phyloP scores from a whole-genome alignment of 2,797 vertebrate genomes.

The Sebastes ruberrimus region DNA sequence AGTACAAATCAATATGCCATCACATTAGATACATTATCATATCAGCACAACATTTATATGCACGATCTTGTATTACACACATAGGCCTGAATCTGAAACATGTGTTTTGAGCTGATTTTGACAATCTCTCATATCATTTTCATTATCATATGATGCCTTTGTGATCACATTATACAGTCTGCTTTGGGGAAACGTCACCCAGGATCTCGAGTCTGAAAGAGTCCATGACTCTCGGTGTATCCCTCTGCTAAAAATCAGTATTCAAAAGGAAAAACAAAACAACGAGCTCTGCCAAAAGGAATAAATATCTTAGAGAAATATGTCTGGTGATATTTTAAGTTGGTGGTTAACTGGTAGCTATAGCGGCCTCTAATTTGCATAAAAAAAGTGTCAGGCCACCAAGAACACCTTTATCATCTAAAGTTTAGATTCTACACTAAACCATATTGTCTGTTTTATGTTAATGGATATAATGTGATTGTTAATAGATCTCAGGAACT shows the following conservation, averaged over 20 bases:
- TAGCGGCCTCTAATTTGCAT: constrained; percentile 12
- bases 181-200: not conserved
- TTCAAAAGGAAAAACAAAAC: constrained; percentile 1
- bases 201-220: not conserved
- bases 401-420: not conserved
- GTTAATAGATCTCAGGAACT: not conserved
- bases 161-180: not conserved
- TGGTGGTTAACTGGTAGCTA: not conserved
- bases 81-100: not conserved
- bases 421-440: not conserved
- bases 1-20: not conserved
- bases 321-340: constrained; percentile 31
- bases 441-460: not conserved
- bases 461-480: not conserved
- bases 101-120: not conserved
- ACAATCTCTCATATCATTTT: not conserved
- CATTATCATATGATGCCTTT: not conserved
- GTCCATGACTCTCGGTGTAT: no score
- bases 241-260: not conserved
- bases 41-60: not conserved
- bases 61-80: not conserved
- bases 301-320: constrained; percentile 44
- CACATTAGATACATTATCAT: not conserved
- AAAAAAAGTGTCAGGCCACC: not conserved
- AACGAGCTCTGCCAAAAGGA: constrained; percentile 32